phyloP scores from a whole-genome alignment of 2,113 vertebrate genomes.

The Cepphus grylle region DNA sequence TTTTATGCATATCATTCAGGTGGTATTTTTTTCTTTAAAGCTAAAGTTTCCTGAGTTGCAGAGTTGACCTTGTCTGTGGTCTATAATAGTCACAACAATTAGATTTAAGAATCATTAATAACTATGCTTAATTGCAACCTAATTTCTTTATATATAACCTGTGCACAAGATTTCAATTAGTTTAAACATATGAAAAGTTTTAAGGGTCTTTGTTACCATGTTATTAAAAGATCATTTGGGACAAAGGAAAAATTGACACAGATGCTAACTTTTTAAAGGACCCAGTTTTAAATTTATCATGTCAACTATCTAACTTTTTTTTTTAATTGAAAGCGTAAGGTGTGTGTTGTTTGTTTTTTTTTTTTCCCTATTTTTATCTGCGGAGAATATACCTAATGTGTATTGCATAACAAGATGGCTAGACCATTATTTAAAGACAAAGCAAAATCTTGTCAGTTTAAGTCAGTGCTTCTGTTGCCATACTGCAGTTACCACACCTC shows the following conservation, averaged over 20 bases:
- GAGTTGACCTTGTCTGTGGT: slow-evolving; percentile 41
- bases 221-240: slow-evolving; percentile 53
- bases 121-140: slow-evolving; percentile 60
- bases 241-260: slow-evolving; percentile 23
- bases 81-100: slow-evolving; percentile 48
- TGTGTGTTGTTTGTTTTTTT: background rate
- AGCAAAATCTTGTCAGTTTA: background rate
- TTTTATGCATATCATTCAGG: background rate
- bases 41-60: background rate
- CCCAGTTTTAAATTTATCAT: background rate
- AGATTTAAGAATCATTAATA: slow-evolving; percentile 54
- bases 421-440: background rate
- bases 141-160: slow-evolving; percentile 61
- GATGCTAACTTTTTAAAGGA: slow-evolving; percentile 29
- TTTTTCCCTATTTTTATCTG: background rate
- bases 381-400: background rate
- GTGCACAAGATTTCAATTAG: slow-evolving; percentile 51
- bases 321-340: background rate
- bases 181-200: slow-evolving; percentile 42
- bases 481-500: background rate
- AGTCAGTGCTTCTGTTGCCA: background rate
- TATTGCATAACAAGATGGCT: background rate
- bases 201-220: slow-evolving; percentile 1
- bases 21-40: background rate
- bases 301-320: background rate